Conservation (phyloP, 2,113 vertebrate species). For the Arenaria interpres region DNA sequence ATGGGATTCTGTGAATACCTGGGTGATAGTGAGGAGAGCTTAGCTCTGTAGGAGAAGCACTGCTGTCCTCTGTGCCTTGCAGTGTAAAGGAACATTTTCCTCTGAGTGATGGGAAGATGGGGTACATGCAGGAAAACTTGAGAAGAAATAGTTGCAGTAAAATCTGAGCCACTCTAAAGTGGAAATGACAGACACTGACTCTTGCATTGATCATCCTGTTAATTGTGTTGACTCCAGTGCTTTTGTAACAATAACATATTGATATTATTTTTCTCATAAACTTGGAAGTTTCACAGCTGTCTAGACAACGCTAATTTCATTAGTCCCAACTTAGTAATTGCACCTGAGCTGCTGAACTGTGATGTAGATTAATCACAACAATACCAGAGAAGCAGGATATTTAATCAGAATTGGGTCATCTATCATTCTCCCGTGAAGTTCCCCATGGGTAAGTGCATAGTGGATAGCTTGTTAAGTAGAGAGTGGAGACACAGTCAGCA, state of each 20-base stretch:
- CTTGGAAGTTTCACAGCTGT: background rate
- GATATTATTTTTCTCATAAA: slow-evolving; percentile 26
- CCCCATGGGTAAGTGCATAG: background rate
- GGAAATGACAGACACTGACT: background rate
- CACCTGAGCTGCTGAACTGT: slow-evolving; percentile 16
- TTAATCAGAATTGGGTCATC: background rate
- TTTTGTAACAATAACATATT: slow-evolving; percentile 4
- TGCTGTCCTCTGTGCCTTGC: background rate
- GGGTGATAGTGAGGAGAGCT: background rate
- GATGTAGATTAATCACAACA: slow-evolving; percentile 34
- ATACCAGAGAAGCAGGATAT: background rate
- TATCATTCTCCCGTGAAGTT: slow-evolving; percentile 22
- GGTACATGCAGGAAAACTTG: background rate
- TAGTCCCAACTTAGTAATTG: slow-evolving; percentile 3
- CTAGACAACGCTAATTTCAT: slow-evolving; percentile 3
- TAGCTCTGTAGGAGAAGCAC: background rate
- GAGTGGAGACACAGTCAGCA: background rate
- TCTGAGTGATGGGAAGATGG: background rate
- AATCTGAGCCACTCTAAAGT: background rate
- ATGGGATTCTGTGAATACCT: too few species aligned
- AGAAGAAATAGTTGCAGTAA: background rate
- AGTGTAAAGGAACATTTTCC: background rate
- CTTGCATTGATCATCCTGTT: background rate
- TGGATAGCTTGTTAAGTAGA: background rate
- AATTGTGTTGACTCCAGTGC: background rate